A percentile compares a stretch with the other conserved stretches of the same genome.
Conservation (phyloP, 30 jellyfish, hydroid and myxozoan genomes). For the Aurelia coerulea region DNA sequence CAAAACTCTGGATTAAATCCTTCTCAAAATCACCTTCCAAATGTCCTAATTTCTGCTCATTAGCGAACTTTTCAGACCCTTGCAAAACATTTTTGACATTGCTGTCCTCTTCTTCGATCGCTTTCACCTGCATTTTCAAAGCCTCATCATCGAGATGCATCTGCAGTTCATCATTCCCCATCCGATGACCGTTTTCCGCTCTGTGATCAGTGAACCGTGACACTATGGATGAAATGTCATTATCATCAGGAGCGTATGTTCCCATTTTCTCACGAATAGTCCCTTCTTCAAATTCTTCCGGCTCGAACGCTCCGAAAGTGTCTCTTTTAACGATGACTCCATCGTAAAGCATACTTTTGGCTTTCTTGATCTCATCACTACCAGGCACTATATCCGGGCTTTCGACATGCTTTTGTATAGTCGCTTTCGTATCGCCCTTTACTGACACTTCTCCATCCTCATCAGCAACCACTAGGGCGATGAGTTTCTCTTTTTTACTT, state of each 20-base stretch:
- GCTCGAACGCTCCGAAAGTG: slow-evolving; percentile 5
- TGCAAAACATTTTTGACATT: slow-evolving; percentile 72
- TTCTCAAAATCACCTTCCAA: slow-evolving; percentile 70
- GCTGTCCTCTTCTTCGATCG: slow-evolving; percentile 81
- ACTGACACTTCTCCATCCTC: slow-evolving; percentile 13
- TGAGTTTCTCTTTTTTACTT: neutral
- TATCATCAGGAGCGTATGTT: slow-evolving; percentile 51
- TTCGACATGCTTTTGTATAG: neutral
- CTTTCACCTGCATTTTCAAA: slow-evolving; percentile 70
- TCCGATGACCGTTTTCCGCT: slow-evolving; percentile 29
- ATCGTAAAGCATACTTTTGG: slow-evolving; percentile 42
- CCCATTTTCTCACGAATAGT: slow-evolving; percentile 25
- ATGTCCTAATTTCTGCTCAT: slow-evolving; percentile 47
- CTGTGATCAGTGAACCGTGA: slow-evolving; percentile 62
- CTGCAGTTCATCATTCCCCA: slow-evolving; percentile 71
- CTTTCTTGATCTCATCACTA: neutral
- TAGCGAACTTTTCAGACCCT: slow-evolving; percentile 65
- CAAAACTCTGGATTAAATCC: slow-evolving; percentile 55
- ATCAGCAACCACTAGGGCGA: slow-evolving; percentile 5
- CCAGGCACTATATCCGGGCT: neutral
- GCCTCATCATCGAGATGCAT: slow-evolving; percentile 83
- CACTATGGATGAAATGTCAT: slow-evolving; percentile 36
- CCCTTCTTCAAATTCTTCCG: slow-evolving; percentile 32
- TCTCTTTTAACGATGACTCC: slow-evolving; percentile 50
- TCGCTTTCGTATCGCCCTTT: slow-evolving; percentile 26